phyloP scores from a whole-genome alignment of 35 echinoderm and acorn worm species.

The Ptychodera flava region DNA sequence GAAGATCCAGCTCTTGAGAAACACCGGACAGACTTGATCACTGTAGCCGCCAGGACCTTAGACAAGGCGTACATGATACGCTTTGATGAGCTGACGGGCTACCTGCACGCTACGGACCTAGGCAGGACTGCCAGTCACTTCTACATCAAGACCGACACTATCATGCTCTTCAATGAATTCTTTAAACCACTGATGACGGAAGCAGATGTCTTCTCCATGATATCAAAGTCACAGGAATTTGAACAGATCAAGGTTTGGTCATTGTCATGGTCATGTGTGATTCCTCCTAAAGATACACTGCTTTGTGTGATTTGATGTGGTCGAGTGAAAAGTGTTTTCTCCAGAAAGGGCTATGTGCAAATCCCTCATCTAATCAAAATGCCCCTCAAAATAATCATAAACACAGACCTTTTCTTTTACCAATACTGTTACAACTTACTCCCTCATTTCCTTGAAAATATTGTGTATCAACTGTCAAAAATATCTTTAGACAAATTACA shows the following conservation, averaged over 20 bases:
- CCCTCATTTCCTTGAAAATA: too few species aligned
- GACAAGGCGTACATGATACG: slow-evolving; percentile 96
- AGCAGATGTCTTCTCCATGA: slow-evolving; percentile 87
- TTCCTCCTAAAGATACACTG: neutral
- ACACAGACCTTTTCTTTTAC: too few species aligned
- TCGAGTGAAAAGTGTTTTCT: too few species aligned
- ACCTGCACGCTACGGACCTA: slow-evolving; percentile 82
- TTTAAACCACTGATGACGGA: slow-evolving; percentile 70
- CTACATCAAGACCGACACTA: slow-evolving; percentile 94
- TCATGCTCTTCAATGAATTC: slow-evolving; percentile 80
- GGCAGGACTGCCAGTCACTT: slow-evolving; percentile 88
- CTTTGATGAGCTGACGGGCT: slow-evolving; percentile 70
- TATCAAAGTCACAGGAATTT: slow-evolving; percentile 88
- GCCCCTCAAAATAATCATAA: too few species aligned
- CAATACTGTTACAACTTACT: too few species aligned
- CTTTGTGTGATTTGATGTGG: too few species aligned
- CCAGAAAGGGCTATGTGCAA: too few species aligned
- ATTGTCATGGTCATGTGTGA: neutral
- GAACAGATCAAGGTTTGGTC: slow-evolving; percentile 80
- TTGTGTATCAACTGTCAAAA: too few species aligned
- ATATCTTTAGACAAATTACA: too few species aligned
- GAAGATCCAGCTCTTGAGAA: slow-evolving; percentile 75
- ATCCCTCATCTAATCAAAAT: too few species aligned
- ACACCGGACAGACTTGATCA: slow-evolving; percentile 71
- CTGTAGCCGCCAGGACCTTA: slow-evolving; percentile 48